Conservation (phyloP, 2,888 invertebrate species). For the Acanthosepion lycidas region DNA sequence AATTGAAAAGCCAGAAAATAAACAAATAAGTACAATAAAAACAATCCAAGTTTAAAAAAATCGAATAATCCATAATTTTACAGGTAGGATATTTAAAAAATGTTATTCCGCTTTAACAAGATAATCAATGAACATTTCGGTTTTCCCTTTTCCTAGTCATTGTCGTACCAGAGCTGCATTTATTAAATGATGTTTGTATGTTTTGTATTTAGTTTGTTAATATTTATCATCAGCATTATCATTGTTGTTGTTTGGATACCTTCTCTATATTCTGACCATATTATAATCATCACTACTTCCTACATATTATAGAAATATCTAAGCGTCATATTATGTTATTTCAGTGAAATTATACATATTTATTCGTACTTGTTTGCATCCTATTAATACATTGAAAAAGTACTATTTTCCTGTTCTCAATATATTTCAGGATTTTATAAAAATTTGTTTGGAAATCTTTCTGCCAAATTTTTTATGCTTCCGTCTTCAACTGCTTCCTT, state of each 20-base stretch:
- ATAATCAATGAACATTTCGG: neutral
- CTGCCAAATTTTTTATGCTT: neutral
- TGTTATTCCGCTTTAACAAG: neutral
- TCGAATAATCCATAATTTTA: constrained; percentile 33
- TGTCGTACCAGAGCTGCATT: neutral
- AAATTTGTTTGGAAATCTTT: neutral
- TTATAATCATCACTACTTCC: neutral
- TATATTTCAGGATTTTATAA: neutral
- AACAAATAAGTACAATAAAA: neutral
- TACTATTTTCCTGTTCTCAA: neutral
- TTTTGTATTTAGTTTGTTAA: neutral
- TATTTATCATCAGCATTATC: neutral
- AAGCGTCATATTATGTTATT: neutral
- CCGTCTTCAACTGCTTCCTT: neutral
- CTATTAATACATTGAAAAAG: neutral
- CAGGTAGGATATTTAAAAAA: neutral
- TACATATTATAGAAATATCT: no score
- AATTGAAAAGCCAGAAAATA: constrained; percentile 12
- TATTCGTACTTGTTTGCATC: neutral
- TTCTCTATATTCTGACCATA: neutral
- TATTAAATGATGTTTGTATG: neutral
- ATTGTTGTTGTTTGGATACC: neutral
- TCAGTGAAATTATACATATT: neutral
- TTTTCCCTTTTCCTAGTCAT: neutral
- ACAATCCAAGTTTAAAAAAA: neutral